Evolutionary conservation across 1,140 invertebrate species (phyloP), one percentile per base, ranked within the genome.

Genomic region (Pogonus chalceus): DNA sequence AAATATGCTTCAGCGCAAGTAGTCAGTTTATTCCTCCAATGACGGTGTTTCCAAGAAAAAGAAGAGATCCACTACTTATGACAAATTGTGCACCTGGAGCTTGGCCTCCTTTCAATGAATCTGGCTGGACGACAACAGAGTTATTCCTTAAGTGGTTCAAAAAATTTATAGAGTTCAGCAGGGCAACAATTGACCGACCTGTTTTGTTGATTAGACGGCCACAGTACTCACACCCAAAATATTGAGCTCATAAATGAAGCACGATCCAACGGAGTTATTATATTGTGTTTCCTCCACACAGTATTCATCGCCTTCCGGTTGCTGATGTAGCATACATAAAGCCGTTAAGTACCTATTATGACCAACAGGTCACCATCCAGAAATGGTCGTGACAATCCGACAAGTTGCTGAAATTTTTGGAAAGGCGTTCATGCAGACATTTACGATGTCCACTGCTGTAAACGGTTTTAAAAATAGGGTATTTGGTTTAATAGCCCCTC

Each of bases 231-330:
- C 39, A 65, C 61, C 3, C 52, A 60, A 58, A 67, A 63, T 55
- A 52, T 67, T 14, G 56, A 67, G 0, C 20, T 66, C 4, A 59
- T 67, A 21, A 55, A 35, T 53, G 23, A 56, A 20, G 55, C 55
- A 10, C 35, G 49, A 23, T 22, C 14, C 20, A 37, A 64, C 51
- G 66, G 51, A 51, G 60, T 68, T 26, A 59, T 63, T 31, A 61
- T 72, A 16, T 37, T 69, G 49, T 72, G 64, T 56, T 66, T 72
- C 16, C 68, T 68, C 4, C 71, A 49, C 71, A 72, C 51, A 62
- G 61, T 14, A 68, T 64, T 22, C 70, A 72, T 52, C 54, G 62
- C 4, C 56, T 72, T 52, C 70, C 72, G 53, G 61, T 65, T 20
- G 56, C 65, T 20, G 71, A 72, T 63, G 65, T 72, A 54, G 60